Evolutionary conservation across 2,888 invertebrate species (phyloP).

Genomic region (Thumatha senex): DNA sequence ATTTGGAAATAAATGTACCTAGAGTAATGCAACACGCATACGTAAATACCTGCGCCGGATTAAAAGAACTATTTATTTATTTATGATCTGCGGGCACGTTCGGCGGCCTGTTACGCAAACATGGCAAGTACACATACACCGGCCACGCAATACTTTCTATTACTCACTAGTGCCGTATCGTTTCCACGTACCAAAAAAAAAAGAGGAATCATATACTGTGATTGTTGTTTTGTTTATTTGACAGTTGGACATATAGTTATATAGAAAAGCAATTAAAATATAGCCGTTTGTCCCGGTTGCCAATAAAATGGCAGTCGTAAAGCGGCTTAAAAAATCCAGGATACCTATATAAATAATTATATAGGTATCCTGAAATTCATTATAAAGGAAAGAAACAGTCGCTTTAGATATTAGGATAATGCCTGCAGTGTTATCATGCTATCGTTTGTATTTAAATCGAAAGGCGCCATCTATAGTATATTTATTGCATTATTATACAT

Average conservation of each 20-base stretch:
- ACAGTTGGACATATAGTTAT: neutral
- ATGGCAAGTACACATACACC: neutral
- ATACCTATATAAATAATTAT: no score
- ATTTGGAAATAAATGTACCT: neutral
- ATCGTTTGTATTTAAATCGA: no score
- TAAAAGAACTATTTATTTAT: neutral
- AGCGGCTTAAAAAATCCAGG: no score
- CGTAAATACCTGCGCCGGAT: neutral
- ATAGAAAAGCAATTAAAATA: no score
- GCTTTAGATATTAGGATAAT: no score
- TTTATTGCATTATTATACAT: no score
- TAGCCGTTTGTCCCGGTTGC: no score
- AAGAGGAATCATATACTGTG: neutral
- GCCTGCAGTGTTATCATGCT: no score
- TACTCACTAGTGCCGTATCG: neutral
- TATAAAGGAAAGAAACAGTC: no score
- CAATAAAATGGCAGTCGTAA: no score
- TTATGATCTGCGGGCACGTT: conserved; percentile 3
- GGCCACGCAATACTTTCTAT: neutral
- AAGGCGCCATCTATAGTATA: no score
- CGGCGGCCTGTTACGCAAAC: conserved; percentile 1
- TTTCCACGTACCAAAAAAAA: neutral
- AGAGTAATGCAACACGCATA: neutral
- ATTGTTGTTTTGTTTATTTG: neutral
- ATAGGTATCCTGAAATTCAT: no score